Base-by-base conservation (phyloP, 2,797 vertebrate species). In the Eulemur albifrons region DNA sequence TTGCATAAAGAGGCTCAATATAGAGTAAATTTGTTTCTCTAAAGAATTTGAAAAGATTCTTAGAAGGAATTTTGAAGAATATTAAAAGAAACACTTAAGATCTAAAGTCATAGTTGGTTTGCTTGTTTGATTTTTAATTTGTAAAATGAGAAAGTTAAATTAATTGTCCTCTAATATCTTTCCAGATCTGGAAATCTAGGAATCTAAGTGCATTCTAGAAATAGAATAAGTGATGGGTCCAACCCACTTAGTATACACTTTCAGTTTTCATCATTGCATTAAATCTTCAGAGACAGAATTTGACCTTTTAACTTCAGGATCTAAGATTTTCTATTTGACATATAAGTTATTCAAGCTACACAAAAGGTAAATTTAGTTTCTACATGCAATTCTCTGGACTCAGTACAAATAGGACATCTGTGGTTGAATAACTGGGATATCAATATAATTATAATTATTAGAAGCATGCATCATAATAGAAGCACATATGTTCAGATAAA, bases 181-280 rank as follows among this genome's bases (percentile, higher is more conserved):
- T 90, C 65, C 9, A 82, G 32, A 48, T 89, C 67, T 94, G 63
- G 40, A 32, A 94, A 93, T 77, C 73, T 92, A 73, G 23, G 63
- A 93, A 77, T 92, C 76, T 88, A 92, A 88, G 67, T 88, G 45
- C 77, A 93, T 38, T 85, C n/a, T 59, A 92, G 48, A 95, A 96
- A 94, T 82, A 97, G 25, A 93, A 75, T 52, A 87, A 92, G 54
- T 79, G 25, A 82, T n/a, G 38, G 59, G 59, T 81, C 90, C 88
- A 92, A 95, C 43, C 32, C 52, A 90, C 50, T 94, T 90, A 54
- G 65, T 69, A 92, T 76, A 90, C 9, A 77, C 11, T 57, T 91
- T 90, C n/a, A 69, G 52, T 92, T 45, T 92, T 86, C 50, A 85
- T 80, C 43, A 70, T 75, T 81, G 18, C 21, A 82, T 86, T 88